Evolutionary conservation across 2,113 vertebrate genomes (phyloP).

Genomic region (Lota lota): DNA sequence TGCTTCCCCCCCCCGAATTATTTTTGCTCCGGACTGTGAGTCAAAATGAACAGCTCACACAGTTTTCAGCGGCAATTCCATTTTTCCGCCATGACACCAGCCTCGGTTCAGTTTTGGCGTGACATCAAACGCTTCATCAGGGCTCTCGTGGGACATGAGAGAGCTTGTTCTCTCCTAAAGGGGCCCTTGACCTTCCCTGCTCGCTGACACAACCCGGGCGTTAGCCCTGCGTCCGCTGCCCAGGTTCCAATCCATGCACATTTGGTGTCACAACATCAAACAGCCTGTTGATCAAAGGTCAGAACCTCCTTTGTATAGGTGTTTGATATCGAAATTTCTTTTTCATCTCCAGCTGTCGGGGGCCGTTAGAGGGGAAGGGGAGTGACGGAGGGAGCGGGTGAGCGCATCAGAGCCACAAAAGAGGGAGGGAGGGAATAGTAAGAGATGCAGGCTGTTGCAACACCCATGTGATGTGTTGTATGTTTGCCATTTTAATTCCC

Average conservation of each 20-base stretch:
- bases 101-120: conserved; percentile 59
- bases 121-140: conserved; percentile 61
- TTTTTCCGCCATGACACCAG: conserved; percentile 40
- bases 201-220: conserved; percentile 75
- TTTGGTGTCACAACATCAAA: conserved; percentile 91
- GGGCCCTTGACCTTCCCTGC: conserved; percentile 81
- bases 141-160: conserved; percentile 64
- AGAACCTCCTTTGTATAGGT: conserved; percentile 83
- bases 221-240: conserved; percentile 68
- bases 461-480: not conserved
- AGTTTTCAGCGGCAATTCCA: conserved; percentile 22
- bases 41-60: conserved; percentile 37
- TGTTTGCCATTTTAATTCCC: conserved; percentile 8
- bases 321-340: conserved; percentile 90
- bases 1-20: too few relatives aligned
- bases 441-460: conserved; percentile 10
- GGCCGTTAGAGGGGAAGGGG: conserved; percentile 75
- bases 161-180: conserved; percentile 72
- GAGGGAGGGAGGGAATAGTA: conserved; percentile 34
- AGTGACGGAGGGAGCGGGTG: conserved; percentile 56
- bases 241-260: conserved; percentile 81
- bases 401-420: conserved; percentile 24
- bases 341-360: conserved; percentile 85
- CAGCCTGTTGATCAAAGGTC: conserved; percentile 89
- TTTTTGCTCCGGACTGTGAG: not conserved